A percentile compares a stretch with the other conserved stretches of the same genome.
These are phyloP conservation scores for Agrotis exclamationis DNA, from an alignment of 2,888 invertebrate genomes.

Conservation along the genomic window DNA sequence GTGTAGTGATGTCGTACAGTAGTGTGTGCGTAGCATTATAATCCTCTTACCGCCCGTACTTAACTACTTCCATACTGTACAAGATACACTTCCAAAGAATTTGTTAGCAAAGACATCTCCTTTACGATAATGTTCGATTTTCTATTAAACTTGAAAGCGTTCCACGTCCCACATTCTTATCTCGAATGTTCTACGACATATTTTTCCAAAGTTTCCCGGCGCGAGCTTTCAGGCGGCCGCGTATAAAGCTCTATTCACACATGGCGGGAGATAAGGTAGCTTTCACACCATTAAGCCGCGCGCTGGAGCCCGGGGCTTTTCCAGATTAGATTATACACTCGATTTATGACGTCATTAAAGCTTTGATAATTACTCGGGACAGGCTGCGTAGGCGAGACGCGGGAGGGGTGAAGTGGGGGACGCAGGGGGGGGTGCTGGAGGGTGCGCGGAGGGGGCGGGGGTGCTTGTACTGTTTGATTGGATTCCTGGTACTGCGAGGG, in stretches of 20 bases:
- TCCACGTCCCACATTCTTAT: conserved; percentile 91
- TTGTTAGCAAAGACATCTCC: conserved; percentile 90
- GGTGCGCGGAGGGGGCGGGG: conserved; percentile 74
- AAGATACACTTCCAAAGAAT: conserved; percentile 86
- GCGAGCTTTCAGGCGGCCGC: conserved; percentile 90
- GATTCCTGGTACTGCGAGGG: conserved; percentile 90
- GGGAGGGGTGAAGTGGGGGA: conserved; percentile 74
- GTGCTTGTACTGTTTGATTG: conserved; percentile 91
- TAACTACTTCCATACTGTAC: conserved; percentile 72
- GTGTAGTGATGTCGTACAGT: conserved; percentile 30
- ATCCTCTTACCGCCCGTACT: conserved; percentile 66
- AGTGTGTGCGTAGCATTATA: conserved; percentile 61
- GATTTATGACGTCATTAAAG: conserved; percentile 92
- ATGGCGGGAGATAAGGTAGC: conserved; percentile 91
- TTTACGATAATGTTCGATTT: conserved; percentile 91
- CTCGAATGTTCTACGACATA: conserved; percentile 90
- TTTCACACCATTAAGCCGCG: conserved; percentile 91
- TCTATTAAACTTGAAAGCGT: conserved; percentile 91
- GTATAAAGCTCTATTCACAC: conserved; percentile 91
- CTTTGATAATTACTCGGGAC: conserved; percentile 92
- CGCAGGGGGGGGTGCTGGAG: conserved; percentile 35
- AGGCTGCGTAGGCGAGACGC: conserved; percentile 89
- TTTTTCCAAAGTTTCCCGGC: conserved; percentile 91
- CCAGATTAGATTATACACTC: conserved; percentile 92
- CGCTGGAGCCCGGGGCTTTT: conserved; percentile 91